Percentiles rank a stretch among this genome's conserved stretches.
Evolutionary conservation across 2,888 invertebrate species (phyloP).

Genomic region (Nomada fucata): DNA sequence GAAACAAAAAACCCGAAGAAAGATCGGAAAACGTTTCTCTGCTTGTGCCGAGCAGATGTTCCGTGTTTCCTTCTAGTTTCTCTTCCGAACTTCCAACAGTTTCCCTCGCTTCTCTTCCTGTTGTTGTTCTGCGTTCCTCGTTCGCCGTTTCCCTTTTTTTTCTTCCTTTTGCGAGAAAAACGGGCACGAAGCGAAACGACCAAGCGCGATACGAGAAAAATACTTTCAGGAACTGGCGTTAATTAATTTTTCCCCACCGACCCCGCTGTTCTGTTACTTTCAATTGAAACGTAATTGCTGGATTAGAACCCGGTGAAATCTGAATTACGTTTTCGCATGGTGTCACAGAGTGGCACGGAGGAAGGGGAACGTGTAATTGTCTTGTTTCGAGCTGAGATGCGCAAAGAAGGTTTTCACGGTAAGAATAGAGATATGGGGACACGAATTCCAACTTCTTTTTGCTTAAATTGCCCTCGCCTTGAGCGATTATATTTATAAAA

Average conservation of each 20-base stretch:
- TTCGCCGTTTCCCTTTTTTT: neutral
- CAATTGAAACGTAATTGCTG: conserved; percentile 7
- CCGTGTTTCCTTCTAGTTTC: conserved; percentile 53
- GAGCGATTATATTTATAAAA: neutral
- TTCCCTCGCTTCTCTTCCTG: neutral
- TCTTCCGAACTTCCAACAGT: conserved; percentile 37
- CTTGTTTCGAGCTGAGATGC: neutral
- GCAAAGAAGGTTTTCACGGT: neutral
- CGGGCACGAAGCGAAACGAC: neutral
- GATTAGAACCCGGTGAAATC: neutral
- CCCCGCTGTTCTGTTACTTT: neutral
- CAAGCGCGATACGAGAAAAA: neutral
- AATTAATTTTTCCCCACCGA: conserved; percentile 27
- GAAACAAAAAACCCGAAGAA: neutral
- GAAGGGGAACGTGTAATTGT: neutral
- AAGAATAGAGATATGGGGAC: neutral
- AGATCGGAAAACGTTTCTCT: conserved; percentile 50
- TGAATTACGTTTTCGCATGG: neutral
- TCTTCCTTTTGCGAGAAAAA: neutral
- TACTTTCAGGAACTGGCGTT: neutral
- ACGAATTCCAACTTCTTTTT: neutral
- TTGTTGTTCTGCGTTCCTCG: neutral
- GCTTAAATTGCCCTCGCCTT: neutral
- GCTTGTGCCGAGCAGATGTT: conserved; percentile 52
- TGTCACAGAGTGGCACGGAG: neutral